Evolutionary conservation across 1,140 invertebrate species (phyloP).

Genomic region (Lethocerus indicus): DNA sequence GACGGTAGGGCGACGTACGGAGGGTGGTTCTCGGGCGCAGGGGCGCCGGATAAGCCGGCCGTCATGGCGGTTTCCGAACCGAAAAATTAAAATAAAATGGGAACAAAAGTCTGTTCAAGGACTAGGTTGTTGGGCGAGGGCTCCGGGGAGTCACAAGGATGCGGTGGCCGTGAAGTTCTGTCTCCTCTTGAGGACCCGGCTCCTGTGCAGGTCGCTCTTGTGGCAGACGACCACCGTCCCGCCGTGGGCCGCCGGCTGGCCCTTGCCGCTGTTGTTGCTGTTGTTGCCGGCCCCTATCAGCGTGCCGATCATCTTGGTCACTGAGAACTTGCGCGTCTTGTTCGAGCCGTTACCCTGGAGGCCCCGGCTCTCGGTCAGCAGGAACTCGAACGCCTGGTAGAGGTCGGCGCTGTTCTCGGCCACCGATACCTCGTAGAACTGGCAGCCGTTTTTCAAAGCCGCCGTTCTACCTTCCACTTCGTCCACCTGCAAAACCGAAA

Average conservation of each 20-base stretch:
- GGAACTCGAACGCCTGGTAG: conserved; percentile 45
- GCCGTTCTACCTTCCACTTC: conserved; percentile 46
- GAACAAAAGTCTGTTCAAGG: no score
- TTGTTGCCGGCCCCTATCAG: conserved; percentile 35
- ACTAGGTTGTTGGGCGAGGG: no score
- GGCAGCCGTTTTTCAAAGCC: conserved; percentile 43
- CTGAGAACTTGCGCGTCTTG: conserved; percentile 46
- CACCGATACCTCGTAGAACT: conserved; percentile 57
- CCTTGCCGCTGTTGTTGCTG: conserved; percentile 21
- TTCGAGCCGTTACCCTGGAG: conserved; percentile 26
- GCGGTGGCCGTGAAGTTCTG: conserved; percentile 35
- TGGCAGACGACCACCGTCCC: conserved; percentile 35
- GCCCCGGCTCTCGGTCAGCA: conserved; percentile 42
- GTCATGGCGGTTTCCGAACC: no score
- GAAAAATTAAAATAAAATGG: no score
- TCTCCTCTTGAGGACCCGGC: conserved; percentile 31
- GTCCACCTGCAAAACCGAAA: conserved; percentile 36
- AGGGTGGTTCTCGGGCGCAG: no score
- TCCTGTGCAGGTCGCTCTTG: conserved; percentile 36
- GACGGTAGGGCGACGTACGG: no score
- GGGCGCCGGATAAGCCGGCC: no score
- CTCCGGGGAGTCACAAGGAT: conserved; percentile 30
- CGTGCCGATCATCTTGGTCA: conserved; percentile 62
- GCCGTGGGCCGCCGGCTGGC: conserved; percentile 23
- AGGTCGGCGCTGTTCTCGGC: conserved; percentile 54